Percentiles rank a stretch among this genome's conserved stretches.
These are phyloP conservation scores for Nematostella vectensis DNA, from an alignment of 92 coral and sea anemone genomes.

Conservation along the genomic window DNA sequence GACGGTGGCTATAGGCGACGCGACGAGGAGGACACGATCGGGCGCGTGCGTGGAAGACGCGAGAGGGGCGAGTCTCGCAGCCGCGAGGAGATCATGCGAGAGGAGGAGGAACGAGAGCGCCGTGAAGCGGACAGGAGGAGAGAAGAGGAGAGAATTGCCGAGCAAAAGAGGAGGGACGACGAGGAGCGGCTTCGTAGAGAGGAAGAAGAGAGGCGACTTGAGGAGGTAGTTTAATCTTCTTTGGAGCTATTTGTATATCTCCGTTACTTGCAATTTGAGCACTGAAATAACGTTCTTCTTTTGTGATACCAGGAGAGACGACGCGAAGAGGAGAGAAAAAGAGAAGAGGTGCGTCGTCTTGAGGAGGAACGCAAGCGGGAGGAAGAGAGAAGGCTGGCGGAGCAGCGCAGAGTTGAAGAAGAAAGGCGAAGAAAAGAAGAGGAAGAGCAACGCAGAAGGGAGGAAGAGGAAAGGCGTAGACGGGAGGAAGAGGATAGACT, in stretches of 20 bases:
- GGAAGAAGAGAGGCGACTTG: neutral
- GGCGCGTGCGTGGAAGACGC: conserved; percentile 22
- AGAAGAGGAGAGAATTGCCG: neutral
- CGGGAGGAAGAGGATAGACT: conserved; percentile 29
- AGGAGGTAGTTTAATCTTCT: too few relatives aligned
- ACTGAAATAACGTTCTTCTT: too few relatives aligned
- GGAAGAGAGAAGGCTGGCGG: conserved; percentile 3
- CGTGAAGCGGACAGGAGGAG: conserved; percentile 5
- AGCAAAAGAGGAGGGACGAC: neutral
- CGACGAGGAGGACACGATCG: conserved; percentile 19
- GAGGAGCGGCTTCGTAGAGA: neutral
- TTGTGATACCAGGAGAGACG: neutral
- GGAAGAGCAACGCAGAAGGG: conserved; percentile 16
- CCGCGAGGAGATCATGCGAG: conserved; percentile 16
- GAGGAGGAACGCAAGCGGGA: conserved; percentile 8
- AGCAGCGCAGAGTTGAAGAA: conserved; percentile 12
- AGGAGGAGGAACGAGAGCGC: conserved; percentile 11
- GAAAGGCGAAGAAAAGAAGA: conserved; percentile 11
- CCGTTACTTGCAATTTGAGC: too few relatives aligned
- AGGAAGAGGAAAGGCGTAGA: conserved; percentile 11
- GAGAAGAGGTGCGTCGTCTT: conserved; percentile 5
- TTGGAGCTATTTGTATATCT: too few relatives aligned
- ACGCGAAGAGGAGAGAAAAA: conserved; percentile 8
- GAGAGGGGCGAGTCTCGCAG: conserved; percentile 16
- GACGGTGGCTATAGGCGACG: conserved; percentile 9